Evolutionary conservation across 2,113 vertebrate genomes (phyloP).

Genomic region (Gnathonemus longibarbis): DNA sequence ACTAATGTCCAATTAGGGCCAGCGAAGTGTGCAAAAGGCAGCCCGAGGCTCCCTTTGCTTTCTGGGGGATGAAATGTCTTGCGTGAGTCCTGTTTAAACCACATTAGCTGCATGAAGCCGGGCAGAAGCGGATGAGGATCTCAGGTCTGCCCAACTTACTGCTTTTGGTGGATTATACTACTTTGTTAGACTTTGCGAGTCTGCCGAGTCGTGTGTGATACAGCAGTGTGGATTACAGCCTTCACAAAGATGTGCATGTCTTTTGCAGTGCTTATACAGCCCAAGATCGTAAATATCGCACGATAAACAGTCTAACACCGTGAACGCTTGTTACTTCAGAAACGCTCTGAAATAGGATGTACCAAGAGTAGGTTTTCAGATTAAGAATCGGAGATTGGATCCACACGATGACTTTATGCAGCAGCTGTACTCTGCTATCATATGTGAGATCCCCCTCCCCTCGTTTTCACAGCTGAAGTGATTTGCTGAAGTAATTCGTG

Average conservation of each 20-base stretch:
- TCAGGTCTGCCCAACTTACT: not conserved
- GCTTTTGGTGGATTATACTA: not conserved
- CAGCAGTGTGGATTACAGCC: not conserved
- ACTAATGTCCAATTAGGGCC: constrained; percentile 18
- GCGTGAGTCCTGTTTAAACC: not conserved
- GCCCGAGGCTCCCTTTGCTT: not conserved
- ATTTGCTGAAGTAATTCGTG: constrained; percentile 13
- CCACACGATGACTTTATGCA: not conserved
- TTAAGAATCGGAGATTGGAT: not conserved
- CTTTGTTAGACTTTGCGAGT: not conserved
- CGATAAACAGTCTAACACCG: not conserved
- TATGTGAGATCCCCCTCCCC: not conserved
- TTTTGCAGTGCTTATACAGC: not conserved
- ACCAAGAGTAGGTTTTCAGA: not conserved
- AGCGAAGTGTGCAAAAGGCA: not conserved
- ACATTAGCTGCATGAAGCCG: not conserved
- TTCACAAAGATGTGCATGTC: not conserved
- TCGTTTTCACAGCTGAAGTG: not conserved
- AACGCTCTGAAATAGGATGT: not conserved
- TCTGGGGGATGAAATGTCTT: not conserved
- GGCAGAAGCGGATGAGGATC: not conserved
- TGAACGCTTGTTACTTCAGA: not conserved
- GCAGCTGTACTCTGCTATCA: not conserved
- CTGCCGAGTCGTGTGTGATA: not conserved
- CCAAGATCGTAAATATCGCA: not conserved